Base-by-base conservation (phyloP, 2,888 invertebrate genomes). In the Lypha dubia region DNA sequence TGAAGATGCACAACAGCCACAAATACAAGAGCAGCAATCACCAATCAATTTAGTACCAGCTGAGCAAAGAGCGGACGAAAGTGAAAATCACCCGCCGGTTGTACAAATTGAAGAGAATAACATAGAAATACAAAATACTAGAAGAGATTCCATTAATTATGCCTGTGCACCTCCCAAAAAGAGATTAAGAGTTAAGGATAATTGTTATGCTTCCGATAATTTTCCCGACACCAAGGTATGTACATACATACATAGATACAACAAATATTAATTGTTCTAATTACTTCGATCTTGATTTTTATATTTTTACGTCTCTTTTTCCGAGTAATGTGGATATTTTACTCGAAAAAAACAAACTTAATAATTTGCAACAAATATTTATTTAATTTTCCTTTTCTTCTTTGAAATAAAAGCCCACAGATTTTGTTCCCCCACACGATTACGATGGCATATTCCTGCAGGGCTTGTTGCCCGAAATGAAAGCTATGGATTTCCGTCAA, bases 381-480 rank as follows among this genome's bases (percentile, higher is more conserved):
- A 35, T 1, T 44, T 46, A 32, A 1, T 20, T 44, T 41, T 60
- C 22, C 15, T 58, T 24, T 22, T 22, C 1, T 44, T 46, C 49
- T 28, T 51, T n/a, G n/a, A 2, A 11, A 13, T 41, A 60, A 0
- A 13, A 86, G 86, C 83, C 83, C 7, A 1, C 44, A 8, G 82
- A 83, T 0, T 15, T 83, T 22, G 1, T 71, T 1, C 65, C 86
- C 0, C 87, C 84, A 53, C 68, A 88, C 13, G 89, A 90, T 35
- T 90, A 88, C 17, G 91, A 90, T 86, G 88, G 88, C 22, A 87
- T 88, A n/a, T 90, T 90, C 24, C 85, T 91, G 24, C 89, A 90
- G 82, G 89, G 90, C 7, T 76, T 91, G 4, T 87, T 90, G 9
- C 91, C 91, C 63, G 91, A 91, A 86, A 91, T 91, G 88, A 88